These are phyloP conservation scores for Corapipo altera DNA, from an alignment of 2,113 vertebrate genomes.

Conservation along the genomic window DNA sequence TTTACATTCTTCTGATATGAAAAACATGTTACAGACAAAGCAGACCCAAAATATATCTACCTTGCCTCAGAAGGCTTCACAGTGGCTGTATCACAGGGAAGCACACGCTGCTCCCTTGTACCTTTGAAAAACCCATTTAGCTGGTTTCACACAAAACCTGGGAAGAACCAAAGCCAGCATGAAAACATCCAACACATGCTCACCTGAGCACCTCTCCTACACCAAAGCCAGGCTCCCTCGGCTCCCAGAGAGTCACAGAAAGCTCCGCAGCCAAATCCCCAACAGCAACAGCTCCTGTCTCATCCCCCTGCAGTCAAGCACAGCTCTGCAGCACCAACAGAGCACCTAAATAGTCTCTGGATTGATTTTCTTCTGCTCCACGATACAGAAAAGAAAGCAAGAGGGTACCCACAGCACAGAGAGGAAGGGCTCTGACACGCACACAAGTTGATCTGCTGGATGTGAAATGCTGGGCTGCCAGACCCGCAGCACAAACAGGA, in stretches of 20 bases:
- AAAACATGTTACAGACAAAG: neutral
- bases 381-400: neutral
- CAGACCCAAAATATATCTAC: neutral
- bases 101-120: neutral
- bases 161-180: neutral
- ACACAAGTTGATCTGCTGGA: neutral
- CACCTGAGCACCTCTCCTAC: neutral
- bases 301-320: neutral
- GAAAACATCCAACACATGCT: neutral
- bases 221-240: neutral
- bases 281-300: neutral
- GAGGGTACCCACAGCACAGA: rapidly evolving
- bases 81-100: neutral
- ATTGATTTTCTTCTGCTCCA: neutral
- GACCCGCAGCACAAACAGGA: neutral
- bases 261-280: neutral
- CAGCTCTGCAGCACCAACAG: neutral
- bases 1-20: neutral
- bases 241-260: neutral
- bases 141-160: neutral
- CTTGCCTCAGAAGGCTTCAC: neutral
- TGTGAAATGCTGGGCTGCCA: neutral
- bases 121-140: neutral
- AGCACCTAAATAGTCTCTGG: neutral
- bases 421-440: neutral